These are phyloP conservation scores for Balanococcus diminutus DNA, from an alignment of 2,888 invertebrate species.

Conservation along the genomic window DNA sequence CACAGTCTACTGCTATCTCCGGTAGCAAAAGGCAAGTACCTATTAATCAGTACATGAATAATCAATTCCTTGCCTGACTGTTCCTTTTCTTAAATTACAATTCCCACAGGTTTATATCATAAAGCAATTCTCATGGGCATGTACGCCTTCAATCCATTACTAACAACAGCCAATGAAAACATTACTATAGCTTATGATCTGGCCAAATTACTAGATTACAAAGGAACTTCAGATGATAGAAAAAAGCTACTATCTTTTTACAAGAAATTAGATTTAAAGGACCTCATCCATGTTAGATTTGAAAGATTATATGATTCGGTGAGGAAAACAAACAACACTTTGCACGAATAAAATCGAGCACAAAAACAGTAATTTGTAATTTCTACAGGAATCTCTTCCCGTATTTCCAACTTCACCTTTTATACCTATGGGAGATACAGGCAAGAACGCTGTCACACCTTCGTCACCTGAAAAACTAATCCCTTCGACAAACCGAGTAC, in stretches of 20 bases:
- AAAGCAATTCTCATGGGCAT: slow-evolving; percentile 39
- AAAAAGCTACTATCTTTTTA: background rate
- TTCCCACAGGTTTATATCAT: slow-evolving; percentile 30
- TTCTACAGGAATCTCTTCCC: background rate
- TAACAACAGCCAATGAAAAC: background rate
- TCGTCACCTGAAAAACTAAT: slow-evolving; percentile 5
- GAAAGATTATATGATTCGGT: background rate
- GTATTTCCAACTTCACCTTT: slow-evolving; percentile 34
- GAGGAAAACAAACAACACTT: background rate
- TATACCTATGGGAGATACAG: background rate
- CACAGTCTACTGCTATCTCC: background rate
- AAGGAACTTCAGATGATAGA: background rate
- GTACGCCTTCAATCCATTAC: background rate
- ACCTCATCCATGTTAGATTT: background rate
- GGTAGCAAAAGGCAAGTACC: background rate
- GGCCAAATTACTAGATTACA: background rate
- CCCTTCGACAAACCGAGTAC: background rate
- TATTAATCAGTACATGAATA: background rate
- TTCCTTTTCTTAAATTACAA: background rate
- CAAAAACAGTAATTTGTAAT: background rate
- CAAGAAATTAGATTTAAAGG: background rate
- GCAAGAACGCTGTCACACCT: background rate
- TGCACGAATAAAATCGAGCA: background rate
- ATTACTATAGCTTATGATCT: background rate
- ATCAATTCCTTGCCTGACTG: background rate